Evolutionary conservation across 1,140 invertebrate species (phyloP), one percentile per base, ranked within the genome.

Genomic region (Hypsibius dujardini): DNA sequence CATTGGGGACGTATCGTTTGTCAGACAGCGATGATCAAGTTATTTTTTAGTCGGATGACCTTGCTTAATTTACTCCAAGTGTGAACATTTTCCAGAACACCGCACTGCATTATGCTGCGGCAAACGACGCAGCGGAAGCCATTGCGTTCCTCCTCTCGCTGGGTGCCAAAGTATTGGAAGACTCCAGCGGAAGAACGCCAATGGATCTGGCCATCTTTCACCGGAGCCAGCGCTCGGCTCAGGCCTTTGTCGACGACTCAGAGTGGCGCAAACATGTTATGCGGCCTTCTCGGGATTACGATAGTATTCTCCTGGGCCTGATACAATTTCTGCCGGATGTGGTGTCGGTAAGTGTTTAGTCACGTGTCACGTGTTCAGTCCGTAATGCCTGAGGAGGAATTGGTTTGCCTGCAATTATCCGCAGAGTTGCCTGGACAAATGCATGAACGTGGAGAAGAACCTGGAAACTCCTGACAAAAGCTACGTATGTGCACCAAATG

Each of bases 171-270:
- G 45, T 45, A 7, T 7, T 3, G 42, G 12, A 67, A 42, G 42
- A 67, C 7, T 12, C 62, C 12, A 7, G 3, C 12, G 42, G 42
- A 3, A 7, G 45, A 12, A 67, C 62, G 45, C 62, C 62, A 3
- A 45, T 67, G 12, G 62, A 67, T 67, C 42, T 67, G 62, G 62
- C 62, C 42, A 42, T 67, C 62, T 3, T 3, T 7, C 12, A 67
- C 42, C 12, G 42, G 12, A 67, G 45, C 62, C 12, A 67, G 62
- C 12, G 42, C 42, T 12, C 62, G 42, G 62, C 62, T 7, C 12
- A 15, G 42, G 62, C 62, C 62, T 67, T 67, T 45, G 45, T 67
- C 62, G 45, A 12, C 42, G 45, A 42, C 45, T 7, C 12, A 42
- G 12, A 67, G 3, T 67, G 62, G 62, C 12, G 45, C 12, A 12